Conservation (phyloP, 64 coral and sea anemone genomes). For the Trachythela sp. region DNA sequence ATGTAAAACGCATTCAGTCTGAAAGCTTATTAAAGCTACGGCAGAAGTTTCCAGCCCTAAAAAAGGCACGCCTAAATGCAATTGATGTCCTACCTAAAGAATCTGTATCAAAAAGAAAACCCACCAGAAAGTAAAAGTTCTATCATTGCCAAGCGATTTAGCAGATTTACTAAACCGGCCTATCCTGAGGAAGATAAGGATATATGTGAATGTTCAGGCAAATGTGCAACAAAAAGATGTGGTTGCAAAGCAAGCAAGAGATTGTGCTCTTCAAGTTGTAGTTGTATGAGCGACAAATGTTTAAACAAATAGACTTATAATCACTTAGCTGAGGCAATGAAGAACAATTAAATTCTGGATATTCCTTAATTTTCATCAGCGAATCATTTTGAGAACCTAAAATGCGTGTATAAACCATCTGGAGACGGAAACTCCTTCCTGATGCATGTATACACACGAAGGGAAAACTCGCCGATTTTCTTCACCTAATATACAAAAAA, state of each 20-base stretch:
- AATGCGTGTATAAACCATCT: not conserved
- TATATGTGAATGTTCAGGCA: not conserved
- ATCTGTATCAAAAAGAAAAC: not conserved
- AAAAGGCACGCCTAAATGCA: not conserved
- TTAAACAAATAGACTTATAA: not conserved
- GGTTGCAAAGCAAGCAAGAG: not conserved
- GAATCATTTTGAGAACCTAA: not conserved
- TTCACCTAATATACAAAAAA: not conserved
- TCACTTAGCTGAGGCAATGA: not conserved
- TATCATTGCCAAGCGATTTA: not conserved
- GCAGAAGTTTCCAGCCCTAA: not conserved
- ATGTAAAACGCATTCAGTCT: not conserved
- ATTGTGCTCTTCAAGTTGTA: not conserved
- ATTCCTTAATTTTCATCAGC: not conserved
- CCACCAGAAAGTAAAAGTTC: not conserved
- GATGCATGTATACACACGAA: not conserved
- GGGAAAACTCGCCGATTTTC: not conserved
- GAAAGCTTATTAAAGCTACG: not conserved
- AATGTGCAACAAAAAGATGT: conserved; percentile 1
- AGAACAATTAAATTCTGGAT: not conserved
- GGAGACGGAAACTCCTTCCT: not conserved
- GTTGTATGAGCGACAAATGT: not conserved
- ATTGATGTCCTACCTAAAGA: not conserved
- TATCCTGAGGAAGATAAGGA: not conserved
- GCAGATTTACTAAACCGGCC: not conserved